Base-by-base conservation (phyloP, 2,797 vertebrate species). In the Arnoldichthys spilopterus region DNA sequence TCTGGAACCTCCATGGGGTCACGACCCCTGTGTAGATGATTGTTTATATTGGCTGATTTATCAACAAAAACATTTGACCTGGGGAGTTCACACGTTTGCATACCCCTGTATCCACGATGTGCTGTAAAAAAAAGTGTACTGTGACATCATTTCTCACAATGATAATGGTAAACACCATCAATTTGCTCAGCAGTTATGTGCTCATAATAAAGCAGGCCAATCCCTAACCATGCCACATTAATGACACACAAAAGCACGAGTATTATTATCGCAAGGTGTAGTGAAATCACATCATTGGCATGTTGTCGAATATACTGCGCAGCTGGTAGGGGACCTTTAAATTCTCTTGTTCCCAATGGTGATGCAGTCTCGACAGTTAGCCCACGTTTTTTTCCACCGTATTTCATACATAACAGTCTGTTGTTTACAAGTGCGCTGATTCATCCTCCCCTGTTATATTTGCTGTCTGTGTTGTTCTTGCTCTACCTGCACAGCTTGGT, bases 341-440 rank as follows among this genome's bases (percentile, higher is more conserved):
- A 47, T 26, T 74, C 40, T 74, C 63, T 7, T 49, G 62, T 79
- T 68, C 43, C 54, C 51, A 40, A 54, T 32, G 30, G 28, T 53
- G 30, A 37, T 12, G 24, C 71, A 40, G 67, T 62, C 72, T 75
- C 37, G 54, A 70, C 64, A 70, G 43, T 51, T 74, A 45, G 37
- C 72, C 30, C 69, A 56, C 40, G 69, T 34, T 20, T 40, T 49
- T 61, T 24, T 67, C 8, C 43, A 40, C 69, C 5, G 69, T 32
- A 40, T 63, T 74, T 16, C 7, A 74, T 49, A 47, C 43, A 47
- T 47, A 64, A 51, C 59, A 37, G 45, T 76, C 67, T 18, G 72
- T 58, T 80, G 79, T 80, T 81, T 76, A 72, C 79, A 28, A 72
- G 61, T 30, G 74, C 79, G 24, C 74, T 83, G 82, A 84, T 76